These are phyloP conservation scores for Notothenia coriiceps DNA, from an alignment of 2,113 vertebrate genomes.

Conservation along the genomic window DNA sequence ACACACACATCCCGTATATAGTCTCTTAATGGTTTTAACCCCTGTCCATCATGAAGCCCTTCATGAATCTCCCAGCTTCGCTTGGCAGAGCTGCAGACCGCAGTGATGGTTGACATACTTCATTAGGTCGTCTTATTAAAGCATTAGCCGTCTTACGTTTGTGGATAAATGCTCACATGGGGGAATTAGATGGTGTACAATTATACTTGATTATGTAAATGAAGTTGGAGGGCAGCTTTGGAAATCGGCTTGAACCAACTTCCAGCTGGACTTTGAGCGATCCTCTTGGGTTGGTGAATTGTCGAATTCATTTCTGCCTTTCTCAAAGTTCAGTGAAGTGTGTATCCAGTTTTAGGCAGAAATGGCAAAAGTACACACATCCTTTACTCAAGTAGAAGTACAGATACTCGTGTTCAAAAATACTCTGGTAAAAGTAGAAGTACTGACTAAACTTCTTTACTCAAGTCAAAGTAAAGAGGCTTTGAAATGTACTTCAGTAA, in stretches of 20 bases:
- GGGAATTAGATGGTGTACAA: slow-evolving; percentile 45
- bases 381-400: too few relatives aligned
- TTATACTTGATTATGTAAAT: slow-evolving; percentile 56
- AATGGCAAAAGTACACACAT: too few relatives aligned
- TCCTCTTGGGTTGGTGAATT: not conserved
- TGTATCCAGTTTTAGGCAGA: too few relatives aligned
- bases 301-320: not conserved
- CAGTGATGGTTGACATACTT: slow-evolving; percentile 49
- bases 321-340: slow-evolving; percentile 18
- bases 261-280: slow-evolving; percentile 37
- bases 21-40: slow-evolving; percentile 30
- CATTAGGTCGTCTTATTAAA: slow-evolving; percentile 62
- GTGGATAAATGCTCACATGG: slow-evolving; percentile 30
- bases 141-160: slow-evolving; percentile 58
- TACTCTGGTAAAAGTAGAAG: too few relatives aligned
- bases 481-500: too few relatives aligned
- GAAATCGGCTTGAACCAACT: slow-evolving; percentile 45
- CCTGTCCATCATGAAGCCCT: slow-evolving; percentile 19
- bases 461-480: too few relatives aligned
- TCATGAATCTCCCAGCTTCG: slow-evolving; percentile 19
- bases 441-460: too few relatives aligned
- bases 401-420: too few relatives aligned
- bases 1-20: slow-evolving; percentile 3
- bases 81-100: slow-evolving; percentile 25
- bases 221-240: not conserved